Percentiles rank a stretch among this genome's conserved stretches.
These are phyloP conservation scores for Paramormyrops hopkinsi DNA, from an alignment of 2,797 vertebrate species.

Conservation along the genomic window DNA sequence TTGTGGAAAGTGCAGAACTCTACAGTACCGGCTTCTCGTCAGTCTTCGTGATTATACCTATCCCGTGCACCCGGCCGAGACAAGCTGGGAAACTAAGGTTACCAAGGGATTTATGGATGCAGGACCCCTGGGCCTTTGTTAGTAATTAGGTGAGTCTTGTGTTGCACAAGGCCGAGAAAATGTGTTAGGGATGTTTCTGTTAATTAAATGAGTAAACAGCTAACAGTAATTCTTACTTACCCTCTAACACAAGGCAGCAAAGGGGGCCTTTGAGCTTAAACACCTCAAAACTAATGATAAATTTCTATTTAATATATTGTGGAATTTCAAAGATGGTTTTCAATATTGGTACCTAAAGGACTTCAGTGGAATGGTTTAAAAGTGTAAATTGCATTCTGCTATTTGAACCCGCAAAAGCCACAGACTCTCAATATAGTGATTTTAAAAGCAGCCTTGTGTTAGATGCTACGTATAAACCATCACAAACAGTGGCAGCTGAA, in stretches of 20 bases:
- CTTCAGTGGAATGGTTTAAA: background rate
- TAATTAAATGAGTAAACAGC: background rate
- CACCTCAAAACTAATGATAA: background rate
- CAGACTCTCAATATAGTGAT: background rate
- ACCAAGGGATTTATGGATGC: background rate
- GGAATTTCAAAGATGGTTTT: background rate
- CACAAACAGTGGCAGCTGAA: background rate
- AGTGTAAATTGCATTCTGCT: background rate
- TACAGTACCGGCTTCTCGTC: background rate
- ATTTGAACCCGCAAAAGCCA: background rate
- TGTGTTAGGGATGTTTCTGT: background rate
- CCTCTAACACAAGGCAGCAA: background rate
- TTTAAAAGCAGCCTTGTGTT: background rate
- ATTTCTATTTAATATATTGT: background rate
- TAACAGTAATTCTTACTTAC: background rate
- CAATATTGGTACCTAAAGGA: background rate
- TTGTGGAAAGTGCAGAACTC: background rate
- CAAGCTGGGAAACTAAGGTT: background rate
- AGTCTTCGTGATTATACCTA: background rate
- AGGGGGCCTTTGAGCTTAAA: background rate
- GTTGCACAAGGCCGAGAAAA: background rate
- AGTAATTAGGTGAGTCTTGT: background rate
- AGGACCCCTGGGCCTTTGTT: background rate
- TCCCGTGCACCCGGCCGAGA: background rate
- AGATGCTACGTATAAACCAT: background rate